Evolutionary conservation across 2,797 vertebrate genomes (phyloP), one percentile per base, ranked within the genome.

Genomic region (Synaphobranchus kaupii): DNA sequence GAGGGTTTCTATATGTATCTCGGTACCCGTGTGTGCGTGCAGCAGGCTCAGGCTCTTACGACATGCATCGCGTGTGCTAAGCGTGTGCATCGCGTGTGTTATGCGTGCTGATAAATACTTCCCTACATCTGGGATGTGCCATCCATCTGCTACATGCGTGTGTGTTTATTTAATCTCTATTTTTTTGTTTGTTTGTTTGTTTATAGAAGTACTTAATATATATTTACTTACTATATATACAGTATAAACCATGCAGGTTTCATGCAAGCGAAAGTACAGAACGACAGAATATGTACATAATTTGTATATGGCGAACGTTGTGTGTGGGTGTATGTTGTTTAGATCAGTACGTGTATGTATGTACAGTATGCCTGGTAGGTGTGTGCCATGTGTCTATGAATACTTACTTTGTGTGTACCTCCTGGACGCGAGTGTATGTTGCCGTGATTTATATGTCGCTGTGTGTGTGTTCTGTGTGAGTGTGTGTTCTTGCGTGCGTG

Each of bases 401-500:
- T 39, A 39, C 39, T 2, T 39, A 39, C 39, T 39, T 39, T 1
- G 39, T 39, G 39, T 39, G 39, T 39, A 39, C 39, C 39, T 39
- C 39, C 39, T 39, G 17, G 54, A 12, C 28, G 48, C 47, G n/a
- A 71, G 28, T 25, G 66, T 52, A 71, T 68, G 25, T 54, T 12
- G 56, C 22, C 48, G 8, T 58, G 50, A 39, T 78, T 83, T 86
- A 9, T 58, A 17, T 90, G 91, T 88, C 89, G 84, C 85, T 81
- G 58, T 85, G 86, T 86, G 86, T 86, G 84, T 76, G 6, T 90
- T 86, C 85, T 86, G 84, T 80, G 6, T 90, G 87, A 92, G 86
- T 73, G 71, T 73, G 71, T 73, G 28, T 73, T 31, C 31, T 1
- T 44, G 68, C 52, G 60, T 39, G 39, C 39, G 39, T 39, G 39